Conservation (phyloP, 1,140 invertebrate species). For the Dendrolimus punctatus region DNA sequence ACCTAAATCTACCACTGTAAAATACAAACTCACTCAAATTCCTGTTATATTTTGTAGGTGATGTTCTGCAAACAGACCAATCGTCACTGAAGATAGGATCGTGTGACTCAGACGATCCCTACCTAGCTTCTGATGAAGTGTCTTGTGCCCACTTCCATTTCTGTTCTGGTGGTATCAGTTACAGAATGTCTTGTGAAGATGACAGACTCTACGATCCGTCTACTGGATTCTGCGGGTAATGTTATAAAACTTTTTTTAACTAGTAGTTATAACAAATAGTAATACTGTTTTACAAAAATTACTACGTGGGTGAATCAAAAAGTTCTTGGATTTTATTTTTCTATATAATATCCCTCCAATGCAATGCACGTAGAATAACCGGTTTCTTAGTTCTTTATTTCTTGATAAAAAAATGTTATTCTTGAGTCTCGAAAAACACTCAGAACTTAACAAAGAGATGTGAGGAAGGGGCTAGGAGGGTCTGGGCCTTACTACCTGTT, state of each 20-base stretch:
- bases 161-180: constrained; percentile 76
- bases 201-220: constrained; percentile 70
- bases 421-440: too few species aligned
- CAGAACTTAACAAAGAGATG: too few species aligned
- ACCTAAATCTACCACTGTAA: too few species aligned
- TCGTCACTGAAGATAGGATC: constrained; percentile 56
- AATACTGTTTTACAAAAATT: too few species aligned
- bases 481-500: too few species aligned
- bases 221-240: constrained; percentile 68
- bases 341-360: too few species aligned
- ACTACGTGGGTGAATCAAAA: too few species aligned
- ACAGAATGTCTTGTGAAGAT: constrained; percentile 69
- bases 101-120: constrained; percentile 65
- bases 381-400: too few species aligned
- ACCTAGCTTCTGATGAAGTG: constrained; percentile 74
- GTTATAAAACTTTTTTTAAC: not conserved
- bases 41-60: constrained; percentile 26
- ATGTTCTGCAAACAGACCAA: constrained; percentile 42
- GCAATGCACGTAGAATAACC: too few species aligned
- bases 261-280: not conserved
- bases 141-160: constrained; percentile 80
- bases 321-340: too few species aligned
- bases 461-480: too few species aligned
- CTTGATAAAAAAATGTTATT: too few species aligned
- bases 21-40: not conserved